These are phyloP conservation scores for Scatophagus argus DNA, from an alignment of 2,113 vertebrate species.

Conservation along the genomic window DNA sequence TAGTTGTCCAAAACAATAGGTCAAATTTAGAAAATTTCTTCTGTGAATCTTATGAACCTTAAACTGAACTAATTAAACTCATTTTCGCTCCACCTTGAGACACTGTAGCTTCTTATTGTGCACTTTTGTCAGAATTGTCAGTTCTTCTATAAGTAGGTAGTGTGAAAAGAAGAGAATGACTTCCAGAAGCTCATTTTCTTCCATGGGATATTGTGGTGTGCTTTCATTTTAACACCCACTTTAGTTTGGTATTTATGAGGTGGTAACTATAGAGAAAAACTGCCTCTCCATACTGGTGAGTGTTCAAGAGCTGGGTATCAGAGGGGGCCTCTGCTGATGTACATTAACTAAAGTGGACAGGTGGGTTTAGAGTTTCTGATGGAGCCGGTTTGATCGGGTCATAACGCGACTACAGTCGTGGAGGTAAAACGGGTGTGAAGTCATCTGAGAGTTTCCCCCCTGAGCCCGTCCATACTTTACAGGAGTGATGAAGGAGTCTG, in stretches of 20 bases:
- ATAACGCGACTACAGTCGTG: constrained; percentile 5
- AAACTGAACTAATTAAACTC: too few relatives aligned
- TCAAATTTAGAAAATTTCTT: background rate
- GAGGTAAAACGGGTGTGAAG: constrained; percentile 40
- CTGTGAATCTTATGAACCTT: background rate
- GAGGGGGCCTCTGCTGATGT: constrained; percentile 44
- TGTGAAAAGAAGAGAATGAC: constrained; percentile 41
- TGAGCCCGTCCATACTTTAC: constrained; percentile 55
- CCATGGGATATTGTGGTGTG: constrained; percentile 54
- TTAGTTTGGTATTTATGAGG: constrained; percentile 76
- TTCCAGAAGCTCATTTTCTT: constrained; percentile 50
- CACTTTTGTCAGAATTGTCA: background rate
- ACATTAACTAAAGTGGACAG: constrained; percentile 64
- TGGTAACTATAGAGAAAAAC: constrained; percentile 63
- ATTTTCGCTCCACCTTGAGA: background rate
- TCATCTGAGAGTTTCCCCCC: constrained; percentile 24
- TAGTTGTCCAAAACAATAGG: constrained; percentile 1
- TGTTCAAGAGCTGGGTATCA: constrained; percentile 24
- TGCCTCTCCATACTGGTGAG: constrained; percentile 36
- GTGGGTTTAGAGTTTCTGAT: constrained; percentile 53
- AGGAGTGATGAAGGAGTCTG: constrained; percentile 57
- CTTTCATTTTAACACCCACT: constrained; percentile 75
- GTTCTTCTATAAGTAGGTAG: constrained; percentile 4
- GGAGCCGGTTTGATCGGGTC: constrained; percentile 62
- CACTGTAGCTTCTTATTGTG: constrained; percentile 9